Percentiles rank a stretch among this genome's conserved stretches.
Evolutionary conservation across 2,797 vertebrate genomes (phyloP).

Genomic region (Nannoperca australis): DNA sequence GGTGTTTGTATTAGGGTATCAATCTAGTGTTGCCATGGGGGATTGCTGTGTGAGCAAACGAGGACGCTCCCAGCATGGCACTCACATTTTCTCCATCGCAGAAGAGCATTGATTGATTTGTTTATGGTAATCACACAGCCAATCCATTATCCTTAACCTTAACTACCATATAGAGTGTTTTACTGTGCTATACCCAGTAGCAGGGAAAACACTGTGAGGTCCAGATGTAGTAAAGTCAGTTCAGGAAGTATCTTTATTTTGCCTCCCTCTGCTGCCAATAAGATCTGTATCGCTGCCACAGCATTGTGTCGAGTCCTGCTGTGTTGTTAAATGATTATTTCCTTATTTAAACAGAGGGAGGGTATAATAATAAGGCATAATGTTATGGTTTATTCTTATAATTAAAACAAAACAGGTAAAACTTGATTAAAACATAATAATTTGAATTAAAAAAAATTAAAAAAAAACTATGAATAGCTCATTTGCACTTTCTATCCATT

Average conservation of each 20-base stretch:
- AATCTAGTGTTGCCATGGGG: slow-evolving; percentile 59
- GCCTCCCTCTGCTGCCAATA: not conserved
- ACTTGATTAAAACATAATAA: not conserved
- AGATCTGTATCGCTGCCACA: not conserved
- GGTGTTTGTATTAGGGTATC: slow-evolving; percentile 76
- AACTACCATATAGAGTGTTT: slow-evolving; percentile 44
- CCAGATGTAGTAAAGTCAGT: slow-evolving; percentile 11
- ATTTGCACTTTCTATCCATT: slow-evolving; percentile 8
- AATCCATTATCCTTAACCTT: slow-evolving; percentile 62
- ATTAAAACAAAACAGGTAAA: not conserved
- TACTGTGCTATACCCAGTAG: slow-evolving; percentile 29
- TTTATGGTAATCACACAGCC: slow-evolving; percentile 64
- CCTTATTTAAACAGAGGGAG: not conserved
- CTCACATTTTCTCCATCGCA: slow-evolving; percentile 56
- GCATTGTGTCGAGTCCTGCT: not conserved
- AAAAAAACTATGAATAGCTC: not conserved
- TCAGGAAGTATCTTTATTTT: slow-evolving; percentile 8
- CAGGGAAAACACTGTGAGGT: slow-evolving; percentile 21
- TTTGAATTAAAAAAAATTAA: not conserved
- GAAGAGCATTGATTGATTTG: slow-evolving; percentile 68
- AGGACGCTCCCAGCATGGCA: slow-evolving; percentile 35
- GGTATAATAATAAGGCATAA: too few species aligned
- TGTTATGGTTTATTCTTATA: not conserved
- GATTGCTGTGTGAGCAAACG: slow-evolving; percentile 40
- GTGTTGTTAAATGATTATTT: not conserved